These are phyloP conservation scores for Drosophila mimica DNA, from an alignment of 2,888 invertebrate species.

Conservation along the genomic window DNA sequence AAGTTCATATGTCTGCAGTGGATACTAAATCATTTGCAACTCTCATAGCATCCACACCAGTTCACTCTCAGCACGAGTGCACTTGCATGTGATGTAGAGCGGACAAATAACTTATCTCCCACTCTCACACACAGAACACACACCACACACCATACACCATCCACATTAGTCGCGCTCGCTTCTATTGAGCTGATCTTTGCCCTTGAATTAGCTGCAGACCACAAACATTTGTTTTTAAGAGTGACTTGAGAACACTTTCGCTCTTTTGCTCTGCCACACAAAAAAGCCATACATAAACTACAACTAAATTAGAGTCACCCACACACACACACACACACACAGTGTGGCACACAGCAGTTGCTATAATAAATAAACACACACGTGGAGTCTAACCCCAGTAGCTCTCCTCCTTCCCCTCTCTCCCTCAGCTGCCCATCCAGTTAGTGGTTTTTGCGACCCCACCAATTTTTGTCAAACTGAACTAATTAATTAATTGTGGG, in stretches of 20 bases:
- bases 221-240: conserved; percentile 12
- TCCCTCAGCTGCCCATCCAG: conserved; percentile 5
- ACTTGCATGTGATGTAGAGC: neutral
- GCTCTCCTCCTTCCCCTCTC: neutral
- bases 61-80: neutral
- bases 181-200: conserved; percentile 5
- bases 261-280: neutral
- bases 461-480: conserved; percentile 83
- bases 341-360: conserved; percentile 40
- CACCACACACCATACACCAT: conserved; percentile 3
- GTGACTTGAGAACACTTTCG: conserved; percentile 5
- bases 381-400: conserved; percentile 49
- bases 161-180: neutral
- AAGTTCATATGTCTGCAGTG: neutral
- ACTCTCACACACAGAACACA: neutral
- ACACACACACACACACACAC: conserved; percentile 14
- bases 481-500: conserved; percentile 84
- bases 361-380: conserved; percentile 73
- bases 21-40: neutral
- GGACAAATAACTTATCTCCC: neutral
- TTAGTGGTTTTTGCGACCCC: conserved; percentile 52
- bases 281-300: conserved; percentile 20
- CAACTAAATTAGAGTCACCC: conserved; percentile 18
- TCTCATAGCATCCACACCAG: neutral
- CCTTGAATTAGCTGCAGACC: neutral